Evolutionary conservation across 2,113 vertebrate species (phyloP).

Genomic region (human): GRCh38 chr4:57269001-57269500

Average conservation of each 20-base stretch:
- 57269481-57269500: not conserved
- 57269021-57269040: not conserved
- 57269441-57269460: not conserved
- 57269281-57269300: not conserved
- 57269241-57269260: not conserved
- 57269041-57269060: conserved; percentile 20
- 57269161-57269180: not conserved
- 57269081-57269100: not conserved
- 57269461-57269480: not conserved
- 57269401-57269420: not conserved
- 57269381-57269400: not conserved
- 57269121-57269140: not conserved
- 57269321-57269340: not conserved
- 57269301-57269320: not conserved
- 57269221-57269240: not conserved
- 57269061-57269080: not conserved
- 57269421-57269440: not conserved
- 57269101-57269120: not conserved
- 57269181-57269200: conserved; percentile 1
- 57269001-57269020: not conserved
- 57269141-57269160: not conserved
- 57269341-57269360: not conserved
- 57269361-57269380: not conserved
- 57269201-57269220: not conserved
- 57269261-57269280: not conserved